Evolutionary conservation across 1,140 invertebrate species (phyloP), one percentile per base, ranked within the genome.

Genomic region (Dreissena polymorpha): DNA sequence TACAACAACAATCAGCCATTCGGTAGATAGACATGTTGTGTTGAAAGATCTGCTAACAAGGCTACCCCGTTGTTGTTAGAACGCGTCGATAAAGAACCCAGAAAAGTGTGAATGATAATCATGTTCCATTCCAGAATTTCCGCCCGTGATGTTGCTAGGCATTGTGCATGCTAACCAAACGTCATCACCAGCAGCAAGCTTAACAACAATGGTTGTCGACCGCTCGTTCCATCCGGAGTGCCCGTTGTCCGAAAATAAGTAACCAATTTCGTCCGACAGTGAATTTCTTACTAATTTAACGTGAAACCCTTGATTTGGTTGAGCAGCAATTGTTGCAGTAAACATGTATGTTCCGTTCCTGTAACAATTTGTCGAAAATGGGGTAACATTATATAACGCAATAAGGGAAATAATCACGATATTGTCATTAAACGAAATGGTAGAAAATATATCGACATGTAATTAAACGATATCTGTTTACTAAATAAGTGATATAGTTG

Each of bases 261-360:
- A 72, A 51, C 70, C 70, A 1, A 72, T 51, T 14, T 55, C 18
- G 70, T 72, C 53, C n/a, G 49, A 7, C 7, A 51, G 39, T 1
- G 53, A 21, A 25, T 72, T 72, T 50, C 25, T 55, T 23, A 72
- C 70, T 10, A 72, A 72, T 55, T 39, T 51, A 6, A 72, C 50
- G 53, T 72, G 49, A 25, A 72, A 72, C 0, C 29, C 49, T 18
- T 14, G 50, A 18, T 72, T 51, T 18, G 70, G 70, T n/a, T 16
- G 16, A 16, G 70, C 39, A n/a, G 70, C 5, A 7, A 72, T 6
- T 29, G 70, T 72, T 18, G 49, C 70, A 14, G 39, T 23, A n/a
- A 72, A 53, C 16, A 51, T 18, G 50, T 72, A 72, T 18, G 70
- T 72, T n/a, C 70, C 70, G 70, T 72, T 72, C n/a, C 21, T n/a